Percentiles rank a stretch among this genome's conserved stretches.
Evolutionary conservation across 2,888 invertebrate species (phyloP).

Genomic region (Rapana venosa): DNA sequence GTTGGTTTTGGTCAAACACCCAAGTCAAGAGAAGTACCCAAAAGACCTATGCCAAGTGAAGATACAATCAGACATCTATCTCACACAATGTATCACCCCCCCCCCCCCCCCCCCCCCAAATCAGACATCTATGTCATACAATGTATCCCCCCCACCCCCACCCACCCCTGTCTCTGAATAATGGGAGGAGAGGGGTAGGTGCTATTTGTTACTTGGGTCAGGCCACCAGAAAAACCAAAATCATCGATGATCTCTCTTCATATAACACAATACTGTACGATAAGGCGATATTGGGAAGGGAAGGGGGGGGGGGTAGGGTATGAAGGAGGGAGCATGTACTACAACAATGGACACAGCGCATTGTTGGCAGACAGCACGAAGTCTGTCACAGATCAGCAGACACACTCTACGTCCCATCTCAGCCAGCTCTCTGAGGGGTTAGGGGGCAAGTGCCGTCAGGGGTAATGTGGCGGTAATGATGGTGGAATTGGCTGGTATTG

Average conservation of each 20-base stretch:
- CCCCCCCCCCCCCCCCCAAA: neutral
- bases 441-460: too few species aligned
- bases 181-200: neutral
- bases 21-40: too few species aligned
- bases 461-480: too few species aligned
- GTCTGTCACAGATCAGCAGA: too few species aligned
- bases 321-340: neutral
- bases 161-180: neutral
- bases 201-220: neutral
- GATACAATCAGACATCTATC: too few species aligned
- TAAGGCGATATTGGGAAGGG: neutral
- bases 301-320: neutral
- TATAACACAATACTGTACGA: neutral
- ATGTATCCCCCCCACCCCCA: neutral
- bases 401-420: neutral
- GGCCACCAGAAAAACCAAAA: too few species aligned
- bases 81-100: neutral
- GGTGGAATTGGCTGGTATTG: neutral
- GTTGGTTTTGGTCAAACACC: too few species aligned
- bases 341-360: neutral
- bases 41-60: too few species aligned
- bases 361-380: neutral
- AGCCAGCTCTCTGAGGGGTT: neutral
- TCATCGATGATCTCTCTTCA: too few species aligned
- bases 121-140: too few species aligned